Evolutionary conservation across 2,797 vertebrate genomes (phyloP).

Genomic region (Threskiornis aethiopicus): DNA sequence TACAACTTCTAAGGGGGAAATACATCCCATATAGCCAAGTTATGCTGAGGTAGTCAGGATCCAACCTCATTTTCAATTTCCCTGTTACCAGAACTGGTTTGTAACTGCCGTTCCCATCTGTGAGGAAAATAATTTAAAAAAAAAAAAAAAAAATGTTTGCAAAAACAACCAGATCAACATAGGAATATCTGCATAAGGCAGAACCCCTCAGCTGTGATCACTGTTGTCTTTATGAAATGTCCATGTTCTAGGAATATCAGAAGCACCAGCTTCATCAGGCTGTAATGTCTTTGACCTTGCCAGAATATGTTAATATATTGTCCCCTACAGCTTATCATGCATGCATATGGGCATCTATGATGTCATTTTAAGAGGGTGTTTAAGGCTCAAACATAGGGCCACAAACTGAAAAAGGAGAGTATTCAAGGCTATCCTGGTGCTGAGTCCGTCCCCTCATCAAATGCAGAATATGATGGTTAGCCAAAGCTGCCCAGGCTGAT

Average conservation of each 20-base stretch:
- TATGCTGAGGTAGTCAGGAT: background rate
- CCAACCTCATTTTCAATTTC: background rate
- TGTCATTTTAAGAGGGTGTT: background rate
- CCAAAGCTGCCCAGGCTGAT: background rate
- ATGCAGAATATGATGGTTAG: background rate
- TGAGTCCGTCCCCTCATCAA: background rate
- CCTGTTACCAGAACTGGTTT: background rate
- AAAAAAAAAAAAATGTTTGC: background rate
- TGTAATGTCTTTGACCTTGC: background rate
- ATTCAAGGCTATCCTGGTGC: background rate
- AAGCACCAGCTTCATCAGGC: background rate
- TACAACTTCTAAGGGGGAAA: background rate
- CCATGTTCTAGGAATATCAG: background rate
- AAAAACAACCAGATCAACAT: background rate
- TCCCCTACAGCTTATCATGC: background rate
- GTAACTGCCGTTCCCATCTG: background rate
- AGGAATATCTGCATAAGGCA: background rate
- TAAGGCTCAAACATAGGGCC: background rate
- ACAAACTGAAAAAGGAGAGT: background rate
- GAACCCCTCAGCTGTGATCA: background rate
- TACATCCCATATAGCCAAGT: background rate
- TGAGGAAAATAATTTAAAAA: background rate
- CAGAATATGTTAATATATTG: background rate
- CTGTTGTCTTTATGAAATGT: background rate
- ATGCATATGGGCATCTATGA: accelerated